Evolutionary conservation across 2,888 invertebrate species (phyloP).

Genomic region (Tortrix viridana): DNA sequence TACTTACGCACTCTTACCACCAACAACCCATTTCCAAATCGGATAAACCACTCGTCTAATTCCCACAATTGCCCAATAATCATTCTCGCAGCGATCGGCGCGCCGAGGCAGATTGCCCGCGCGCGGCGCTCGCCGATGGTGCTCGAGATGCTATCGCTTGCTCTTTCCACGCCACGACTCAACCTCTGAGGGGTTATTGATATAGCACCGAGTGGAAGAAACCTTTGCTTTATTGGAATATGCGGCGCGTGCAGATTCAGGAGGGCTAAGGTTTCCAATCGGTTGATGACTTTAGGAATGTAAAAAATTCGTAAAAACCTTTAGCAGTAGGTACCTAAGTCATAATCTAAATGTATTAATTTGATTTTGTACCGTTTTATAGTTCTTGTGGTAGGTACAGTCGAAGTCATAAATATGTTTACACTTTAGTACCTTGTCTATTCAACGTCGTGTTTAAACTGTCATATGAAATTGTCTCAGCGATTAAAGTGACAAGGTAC

Average conservation of each 20-base stretch:
- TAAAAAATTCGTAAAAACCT: no score
- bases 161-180: conserved; percentile 68
- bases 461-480: no score
- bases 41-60: conserved; percentile 39
- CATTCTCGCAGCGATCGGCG: conserved; percentile 55
- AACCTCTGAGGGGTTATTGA: conserved; percentile 67
- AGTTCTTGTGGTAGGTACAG: no score
- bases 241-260: not conserved
- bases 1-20: not conserved
- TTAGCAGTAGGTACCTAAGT: no score
- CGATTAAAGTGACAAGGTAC: no score
- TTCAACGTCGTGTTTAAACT: no score
- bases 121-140: conserved; percentile 62
- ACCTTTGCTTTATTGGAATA: conserved; percentile 51
- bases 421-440: no score
- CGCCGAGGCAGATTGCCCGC: conserved; percentile 74
- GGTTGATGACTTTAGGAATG: no score
- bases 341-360: no score
- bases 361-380: no score
- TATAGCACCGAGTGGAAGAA: conserved; percentile 64
- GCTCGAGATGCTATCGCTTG: conserved; percentile 65
- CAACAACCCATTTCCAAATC: not conserved
- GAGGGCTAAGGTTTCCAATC: not conserved
- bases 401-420: no score
- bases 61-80: conserved; percentile 49